These are phyloP conservation scores for Yasuhikotakia modesta DNA, from an alignment of 2,797 vertebrate genomes.

Conservation along the genomic window DNA sequence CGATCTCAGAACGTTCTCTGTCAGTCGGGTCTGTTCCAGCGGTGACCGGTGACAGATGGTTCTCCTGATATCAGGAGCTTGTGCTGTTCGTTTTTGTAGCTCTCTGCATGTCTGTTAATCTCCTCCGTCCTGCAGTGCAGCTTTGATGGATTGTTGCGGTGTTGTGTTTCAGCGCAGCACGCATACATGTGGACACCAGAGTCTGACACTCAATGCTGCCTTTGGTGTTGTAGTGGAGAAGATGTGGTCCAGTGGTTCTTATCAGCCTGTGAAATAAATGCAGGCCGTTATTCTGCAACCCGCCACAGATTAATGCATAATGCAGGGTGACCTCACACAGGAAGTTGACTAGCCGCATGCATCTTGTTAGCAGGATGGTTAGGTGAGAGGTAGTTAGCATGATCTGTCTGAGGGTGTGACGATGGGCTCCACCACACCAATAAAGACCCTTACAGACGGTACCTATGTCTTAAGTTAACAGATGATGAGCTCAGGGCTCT, in stretches of 20 bases:
- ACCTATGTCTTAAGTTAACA: background rate
- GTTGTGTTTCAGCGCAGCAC: slow-evolving; percentile 60
- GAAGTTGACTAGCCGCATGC: slow-evolving; percentile 70
- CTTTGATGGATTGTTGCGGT: slow-evolving; percentile 52
- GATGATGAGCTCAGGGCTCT: background rate
- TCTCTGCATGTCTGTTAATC: slow-evolving; percentile 8
- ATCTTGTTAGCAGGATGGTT: slow-evolving; percentile 76
- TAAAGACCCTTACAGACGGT: slow-evolving; percentile 51
- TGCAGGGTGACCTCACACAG: slow-evolving; percentile 62
- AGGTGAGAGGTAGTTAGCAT: slow-evolving; percentile 68
- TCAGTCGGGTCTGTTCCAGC: background rate
- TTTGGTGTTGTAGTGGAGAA: slow-evolving; percentile 32
- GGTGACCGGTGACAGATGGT: slow-evolving; percentile 38
- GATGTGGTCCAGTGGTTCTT: slow-evolving; percentile 20
- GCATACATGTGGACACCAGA: slow-evolving; percentile 59
- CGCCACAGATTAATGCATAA: slow-evolving; percentile 23
- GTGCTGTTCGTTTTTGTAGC: slow-evolving; percentile 9
- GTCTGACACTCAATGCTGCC: background rate
- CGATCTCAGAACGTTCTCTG: too few species aligned
- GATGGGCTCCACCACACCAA: slow-evolving; percentile 62
- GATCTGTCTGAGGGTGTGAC: slow-evolving; percentile 53
- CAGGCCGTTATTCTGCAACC: slow-evolving; percentile 19
- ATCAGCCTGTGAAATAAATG: background rate
- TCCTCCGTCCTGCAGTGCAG: background rate
- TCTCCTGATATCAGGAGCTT: slow-evolving; percentile 9